phyloP scores from a whole-genome alignment of 2,888 invertebrate species.

The Escarpia spicata region DNA sequence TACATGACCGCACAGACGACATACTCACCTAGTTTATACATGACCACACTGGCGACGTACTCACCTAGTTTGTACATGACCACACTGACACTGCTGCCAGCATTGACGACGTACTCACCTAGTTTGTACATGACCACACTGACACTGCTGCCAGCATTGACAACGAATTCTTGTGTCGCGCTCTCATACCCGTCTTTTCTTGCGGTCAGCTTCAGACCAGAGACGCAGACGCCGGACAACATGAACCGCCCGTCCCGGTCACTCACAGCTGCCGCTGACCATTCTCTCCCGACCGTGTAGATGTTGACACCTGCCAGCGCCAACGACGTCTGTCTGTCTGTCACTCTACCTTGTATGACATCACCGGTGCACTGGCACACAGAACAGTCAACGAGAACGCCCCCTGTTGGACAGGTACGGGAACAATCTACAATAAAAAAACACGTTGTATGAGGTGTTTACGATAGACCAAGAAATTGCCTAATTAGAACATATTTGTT shows the following conservation, averaged over 20 bases:
- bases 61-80: background rate
- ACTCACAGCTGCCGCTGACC: background rate
- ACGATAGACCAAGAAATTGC: background rate
- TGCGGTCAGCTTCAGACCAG: background rate
- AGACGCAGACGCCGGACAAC: background rate
- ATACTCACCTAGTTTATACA: no score
- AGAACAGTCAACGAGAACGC: background rate
- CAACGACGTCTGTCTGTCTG: constrained; percentile 12
- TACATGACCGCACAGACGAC: no score
- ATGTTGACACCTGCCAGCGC: background rate
- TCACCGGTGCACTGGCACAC: background rate
- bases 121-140: background rate
- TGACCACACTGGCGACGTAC: background rate
- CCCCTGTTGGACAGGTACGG: background rate
- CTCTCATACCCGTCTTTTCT: background rate
- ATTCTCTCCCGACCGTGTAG: background rate
- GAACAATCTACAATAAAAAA: background rate
- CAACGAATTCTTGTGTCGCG: background rate
- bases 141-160: constrained; percentile 1
- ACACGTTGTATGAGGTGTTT: background rate
- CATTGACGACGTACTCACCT: background rate
- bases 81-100: background rate
- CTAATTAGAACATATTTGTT: background rate
- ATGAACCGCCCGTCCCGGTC: background rate
- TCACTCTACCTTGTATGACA: background rate